Conservation (phyloP, 2,797 vertebrate species). For the Crossoptilon crossoptilon region DNA sequence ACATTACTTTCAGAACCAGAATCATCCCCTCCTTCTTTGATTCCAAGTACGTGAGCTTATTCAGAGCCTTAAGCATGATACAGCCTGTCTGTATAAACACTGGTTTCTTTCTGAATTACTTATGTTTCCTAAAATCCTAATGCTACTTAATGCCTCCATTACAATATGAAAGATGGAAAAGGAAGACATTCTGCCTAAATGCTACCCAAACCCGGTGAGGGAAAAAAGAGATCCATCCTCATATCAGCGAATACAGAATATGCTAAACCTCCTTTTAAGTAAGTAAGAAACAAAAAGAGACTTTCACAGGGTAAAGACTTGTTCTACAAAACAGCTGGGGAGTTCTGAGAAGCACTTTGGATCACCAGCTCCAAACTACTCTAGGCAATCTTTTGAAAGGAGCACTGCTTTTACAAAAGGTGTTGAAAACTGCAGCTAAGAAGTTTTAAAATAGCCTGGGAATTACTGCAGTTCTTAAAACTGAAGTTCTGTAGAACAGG, state of each 20-base stretch:
- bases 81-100: background rate
- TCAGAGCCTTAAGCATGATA: background rate
- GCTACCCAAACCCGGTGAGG: background rate
- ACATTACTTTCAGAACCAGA: background rate
- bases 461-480: background rate
- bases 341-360: background rate
- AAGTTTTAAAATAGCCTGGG: background rate
- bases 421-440: background rate
- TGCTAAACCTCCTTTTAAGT: background rate
- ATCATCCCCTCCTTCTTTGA: background rate
- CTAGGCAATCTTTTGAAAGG: background rate
- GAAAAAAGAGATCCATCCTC: background rate
- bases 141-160: background rate
- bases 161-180: background rate
- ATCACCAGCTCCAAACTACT: background rate
- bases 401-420: background rate
- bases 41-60: background rate
- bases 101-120: background rate
- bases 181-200: background rate
- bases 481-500: background rate
- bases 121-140: constrained; percentile 8
- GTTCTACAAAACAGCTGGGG: background rate
- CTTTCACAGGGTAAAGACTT: background rate
- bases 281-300: background rate
- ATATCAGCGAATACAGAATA: background rate